Conservation (phyloP, 2,797 vertebrate genomes). For the Hemitrygon akajei region DNA sequence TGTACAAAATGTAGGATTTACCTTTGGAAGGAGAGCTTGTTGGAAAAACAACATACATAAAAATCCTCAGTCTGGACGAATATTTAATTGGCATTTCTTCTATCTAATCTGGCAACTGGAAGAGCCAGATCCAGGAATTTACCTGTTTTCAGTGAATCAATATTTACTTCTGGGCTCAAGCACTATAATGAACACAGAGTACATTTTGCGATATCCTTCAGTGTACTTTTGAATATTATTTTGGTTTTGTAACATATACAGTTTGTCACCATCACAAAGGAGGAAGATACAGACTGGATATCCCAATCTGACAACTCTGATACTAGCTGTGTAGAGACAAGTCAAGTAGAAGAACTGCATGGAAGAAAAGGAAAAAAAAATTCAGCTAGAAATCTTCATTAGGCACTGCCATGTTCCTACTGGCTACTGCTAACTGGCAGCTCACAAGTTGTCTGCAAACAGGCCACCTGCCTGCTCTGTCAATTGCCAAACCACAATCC, state of each 20-base stretch:
- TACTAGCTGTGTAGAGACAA: not conserved
- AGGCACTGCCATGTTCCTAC: not conserved
- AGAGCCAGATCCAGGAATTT: not conserved
- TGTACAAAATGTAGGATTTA: not conserved
- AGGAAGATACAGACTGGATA: not conserved
- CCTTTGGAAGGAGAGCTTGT: not conserved
- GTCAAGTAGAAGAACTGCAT: not conserved
- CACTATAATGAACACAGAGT: not conserved
- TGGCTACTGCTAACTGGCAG: not conserved
- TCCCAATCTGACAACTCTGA: not conserved
- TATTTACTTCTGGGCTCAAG: not conserved
- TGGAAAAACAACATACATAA: not conserved
- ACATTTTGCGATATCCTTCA: not conserved
- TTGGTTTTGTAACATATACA: not conserved
- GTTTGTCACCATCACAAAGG: not conserved
- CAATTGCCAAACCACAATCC: not conserved
- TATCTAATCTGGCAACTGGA: too few relatives aligned
- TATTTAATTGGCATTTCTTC: not conserved
- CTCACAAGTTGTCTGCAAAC: conserved; percentile 3
- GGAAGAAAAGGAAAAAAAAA: not conserved
- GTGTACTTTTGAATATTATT: not conserved
- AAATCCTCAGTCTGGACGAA: not conserved
- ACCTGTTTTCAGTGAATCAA: not conserved
- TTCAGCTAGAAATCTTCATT: not conserved
- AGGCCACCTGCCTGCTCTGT: not conserved